These are phyloP conservation scores for Takifugu flavidus DNA, from an alignment of 2,113 vertebrate genomes.

Conservation along the genomic window DNA sequence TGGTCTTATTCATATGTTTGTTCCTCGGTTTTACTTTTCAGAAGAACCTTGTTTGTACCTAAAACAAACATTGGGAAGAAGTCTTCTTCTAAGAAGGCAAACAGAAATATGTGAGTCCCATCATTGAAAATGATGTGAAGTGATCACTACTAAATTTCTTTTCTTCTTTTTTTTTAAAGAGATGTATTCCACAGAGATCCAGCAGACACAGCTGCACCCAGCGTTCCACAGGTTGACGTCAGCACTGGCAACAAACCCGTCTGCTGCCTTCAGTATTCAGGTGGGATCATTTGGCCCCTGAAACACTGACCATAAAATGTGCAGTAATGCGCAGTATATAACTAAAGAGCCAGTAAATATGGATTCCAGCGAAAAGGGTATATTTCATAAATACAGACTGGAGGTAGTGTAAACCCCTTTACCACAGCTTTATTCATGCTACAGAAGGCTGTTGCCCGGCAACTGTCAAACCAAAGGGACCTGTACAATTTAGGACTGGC, in stretches of 20 bases:
- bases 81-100: slow-evolving; percentile 32
- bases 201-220: slow-evolving; percentile 64
- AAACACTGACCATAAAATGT: background rate
- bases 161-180: slow-evolving; percentile 31
- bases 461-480: no score
- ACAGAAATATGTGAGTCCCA: slow-evolving; percentile 32
- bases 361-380: background rate
- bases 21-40: slow-evolving; percentile 45
- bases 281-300: slow-evolving; percentile 52
- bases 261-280: slow-evolving; percentile 79
- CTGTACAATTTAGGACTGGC: no score
- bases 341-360: background rate
- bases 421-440: background rate
- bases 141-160: background rate
- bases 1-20: no score
- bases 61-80: slow-evolving; percentile 73
- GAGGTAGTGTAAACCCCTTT: no score
- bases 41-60: slow-evolving; percentile 78
- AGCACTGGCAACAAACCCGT: slow-evolving; percentile 59
- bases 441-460: slow-evolving; percentile 12
- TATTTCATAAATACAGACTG: no score
- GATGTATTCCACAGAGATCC: slow-evolving; percentile 71
- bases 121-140: background rate
- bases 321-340: background rate
- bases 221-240: slow-evolving; percentile 43